These are phyloP conservation scores for Crocallis elinguaria DNA, from an alignment of 2,888 invertebrate species.

Conservation along the genomic window DNA sequence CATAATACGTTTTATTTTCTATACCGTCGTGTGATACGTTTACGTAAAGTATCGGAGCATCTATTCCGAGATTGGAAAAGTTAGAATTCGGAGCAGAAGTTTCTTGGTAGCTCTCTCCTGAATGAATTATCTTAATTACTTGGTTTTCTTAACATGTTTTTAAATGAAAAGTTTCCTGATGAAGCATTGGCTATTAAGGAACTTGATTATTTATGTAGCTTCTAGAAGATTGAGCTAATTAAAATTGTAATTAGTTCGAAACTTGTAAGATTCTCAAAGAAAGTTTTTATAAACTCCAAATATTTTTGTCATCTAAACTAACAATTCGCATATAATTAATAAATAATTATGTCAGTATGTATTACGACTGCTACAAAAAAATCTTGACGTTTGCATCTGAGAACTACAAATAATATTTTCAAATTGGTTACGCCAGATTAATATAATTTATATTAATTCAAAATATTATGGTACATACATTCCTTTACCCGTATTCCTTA, in stretches of 20 bases:
- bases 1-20: conserved; percentile 32
- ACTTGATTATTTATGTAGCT: conserved; percentile 9
- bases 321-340: too few relatives aligned
- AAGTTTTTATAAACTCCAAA: background rate
- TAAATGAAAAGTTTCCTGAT: conserved; percentile 37
- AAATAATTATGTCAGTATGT: too few relatives aligned
- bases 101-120: conserved; percentile 39
- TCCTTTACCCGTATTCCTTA: too few relatives aligned
- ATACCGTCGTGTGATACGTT: conserved; percentile 36
- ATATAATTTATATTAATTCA: too few relatives aligned
- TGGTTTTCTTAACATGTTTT: conserved; percentile 42
- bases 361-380: too few relatives aligned
- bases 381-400: too few relatives aligned
- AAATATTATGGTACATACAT: too few relatives aligned
- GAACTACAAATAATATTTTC: too few relatives aligned
- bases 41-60: conserved; percentile 41
- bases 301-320: background rate
- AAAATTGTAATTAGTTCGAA: conserved; percentile 10
- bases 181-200: conserved; percentile 18
- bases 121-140: conserved; percentile 52
- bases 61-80: conserved; percentile 52
- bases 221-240: conserved; percentile 2
- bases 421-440: too few relatives aligned
- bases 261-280: background rate
- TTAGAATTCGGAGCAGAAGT: conserved; percentile 42